phyloP scores from a whole-genome alignment of 2,888 invertebrate genomes.

The Cheilosia pagana region DNA sequence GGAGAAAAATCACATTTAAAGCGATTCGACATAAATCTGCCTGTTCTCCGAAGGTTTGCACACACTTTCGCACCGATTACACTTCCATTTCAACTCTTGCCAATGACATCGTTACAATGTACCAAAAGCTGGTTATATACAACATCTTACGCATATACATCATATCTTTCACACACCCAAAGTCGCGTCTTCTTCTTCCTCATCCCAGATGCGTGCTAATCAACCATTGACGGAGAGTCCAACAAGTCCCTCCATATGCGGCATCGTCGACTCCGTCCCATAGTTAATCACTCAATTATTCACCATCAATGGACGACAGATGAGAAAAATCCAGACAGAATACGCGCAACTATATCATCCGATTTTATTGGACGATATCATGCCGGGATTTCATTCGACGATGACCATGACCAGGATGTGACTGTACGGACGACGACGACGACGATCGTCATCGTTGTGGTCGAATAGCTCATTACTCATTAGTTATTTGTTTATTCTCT shows the following conservation, averaged over 20 bases:
- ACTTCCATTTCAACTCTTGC: too few species aligned
- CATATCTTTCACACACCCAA: too few species aligned
- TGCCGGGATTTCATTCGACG: constrained; percentile 67
- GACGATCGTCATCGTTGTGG: constrained; percentile 37
- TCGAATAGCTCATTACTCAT: constrained; percentile 71
- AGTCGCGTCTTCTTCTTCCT: background rate
- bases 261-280: constrained; percentile 27
- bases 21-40: too few species aligned
- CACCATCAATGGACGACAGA: constrained; percentile 74
- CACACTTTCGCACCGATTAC: too few species aligned
- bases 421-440: constrained; percentile 52
- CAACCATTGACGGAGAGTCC: constrained; percentile 47
- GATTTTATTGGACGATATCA: constrained; percentile 74
- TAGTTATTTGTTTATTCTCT: constrained; percentile 74
- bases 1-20: too few species aligned
- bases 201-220: constrained; percentile 52
- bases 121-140: too few species aligned
- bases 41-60: too few species aligned
- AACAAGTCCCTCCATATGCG: constrained; percentile 26
- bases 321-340: constrained; percentile 68
- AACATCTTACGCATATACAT: too few species aligned
- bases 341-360: constrained; percentile 65
- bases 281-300: constrained; percentile 73
- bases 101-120: too few species aligned
- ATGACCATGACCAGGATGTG: constrained; percentile 42